These are phyloP conservation scores for Mastacembelus armatus DNA, from an alignment of 2,797 vertebrate species.

Conservation along the genomic window DNA sequence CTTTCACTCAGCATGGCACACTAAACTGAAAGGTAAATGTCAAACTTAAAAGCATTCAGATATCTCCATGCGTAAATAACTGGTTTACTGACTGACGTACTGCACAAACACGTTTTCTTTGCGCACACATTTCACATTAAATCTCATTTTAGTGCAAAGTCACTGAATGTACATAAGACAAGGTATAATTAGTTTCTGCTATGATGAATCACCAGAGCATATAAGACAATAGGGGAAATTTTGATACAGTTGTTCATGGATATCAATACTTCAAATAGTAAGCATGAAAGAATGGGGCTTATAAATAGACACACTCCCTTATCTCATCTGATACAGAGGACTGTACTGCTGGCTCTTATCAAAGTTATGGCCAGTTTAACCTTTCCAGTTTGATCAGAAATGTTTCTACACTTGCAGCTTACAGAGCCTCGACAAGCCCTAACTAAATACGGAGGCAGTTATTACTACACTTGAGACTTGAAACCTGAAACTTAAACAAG, in stretches of 20 bases:
- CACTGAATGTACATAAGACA: not conserved
- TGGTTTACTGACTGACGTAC: constrained; percentile 11
- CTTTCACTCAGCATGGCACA: not conserved
- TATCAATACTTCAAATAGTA: not conserved
- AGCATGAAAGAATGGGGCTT: too few relatives aligned
- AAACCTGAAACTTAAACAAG: constrained; percentile 48
- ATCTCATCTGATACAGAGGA: not conserved
- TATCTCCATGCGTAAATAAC: constrained; percentile 13
- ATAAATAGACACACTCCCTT: not conserved
- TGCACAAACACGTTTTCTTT: not conserved
- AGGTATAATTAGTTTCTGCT: not conserved
- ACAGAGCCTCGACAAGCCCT: too few relatives aligned
- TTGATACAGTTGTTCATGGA: not conserved
- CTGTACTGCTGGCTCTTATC: not conserved
- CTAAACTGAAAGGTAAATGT: constrained; percentile 8
- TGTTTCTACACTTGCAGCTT: not conserved
- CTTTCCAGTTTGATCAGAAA: not conserved
- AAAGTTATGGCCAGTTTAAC: not conserved
- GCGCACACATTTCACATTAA: too few relatives aligned
- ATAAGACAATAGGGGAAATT: not conserved
- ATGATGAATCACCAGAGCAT: not conserved
- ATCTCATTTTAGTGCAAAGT: constrained; percentile 11
- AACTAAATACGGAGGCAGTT: not conserved
- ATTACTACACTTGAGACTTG: constrained; percentile 19
- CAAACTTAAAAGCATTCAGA: constrained; percentile 15